These are phyloP conservation scores for Tonatia bakeri DNA, from an alignment of 2,113 vertebrate genomes.

Conservation along the genomic window DNA sequence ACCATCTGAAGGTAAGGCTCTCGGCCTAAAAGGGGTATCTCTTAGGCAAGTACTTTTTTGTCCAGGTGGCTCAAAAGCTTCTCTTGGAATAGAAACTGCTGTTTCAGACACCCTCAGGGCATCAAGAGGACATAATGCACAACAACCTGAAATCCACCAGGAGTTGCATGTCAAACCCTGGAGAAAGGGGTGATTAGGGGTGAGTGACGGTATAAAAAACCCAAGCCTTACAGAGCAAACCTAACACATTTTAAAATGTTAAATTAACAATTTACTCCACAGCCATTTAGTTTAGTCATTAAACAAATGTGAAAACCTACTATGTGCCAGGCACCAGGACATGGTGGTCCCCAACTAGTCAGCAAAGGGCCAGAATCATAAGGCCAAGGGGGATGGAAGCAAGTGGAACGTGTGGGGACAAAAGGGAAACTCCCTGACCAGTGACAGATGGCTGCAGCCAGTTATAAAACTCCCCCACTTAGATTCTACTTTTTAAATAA, in stretches of 20 bases:
- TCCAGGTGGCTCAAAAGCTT: neutral
- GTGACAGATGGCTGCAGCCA: neutral
- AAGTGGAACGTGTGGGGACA: accelerated
- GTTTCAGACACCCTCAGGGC: accelerated
- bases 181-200: neutral
- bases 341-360: accelerated
- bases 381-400: neutral
- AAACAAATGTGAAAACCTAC: neutral
- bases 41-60: no score
- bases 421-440: neutral
- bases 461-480: neutral
- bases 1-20: neutral
- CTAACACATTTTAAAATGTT: neutral
- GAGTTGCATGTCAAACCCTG: neutral
- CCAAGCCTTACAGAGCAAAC: neutral
- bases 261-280: neutral
- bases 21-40: neutral
- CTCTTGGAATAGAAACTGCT: neutral
- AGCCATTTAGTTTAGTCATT: neutral
- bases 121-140: neutral
- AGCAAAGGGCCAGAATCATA: neutral
- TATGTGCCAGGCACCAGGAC: neutral
- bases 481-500: neutral
- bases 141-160: neutral
- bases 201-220: neutral